phyloP scores from a whole-genome alignment of 1,140 invertebrate genomes.

The Danaus plexippus region DNA sequence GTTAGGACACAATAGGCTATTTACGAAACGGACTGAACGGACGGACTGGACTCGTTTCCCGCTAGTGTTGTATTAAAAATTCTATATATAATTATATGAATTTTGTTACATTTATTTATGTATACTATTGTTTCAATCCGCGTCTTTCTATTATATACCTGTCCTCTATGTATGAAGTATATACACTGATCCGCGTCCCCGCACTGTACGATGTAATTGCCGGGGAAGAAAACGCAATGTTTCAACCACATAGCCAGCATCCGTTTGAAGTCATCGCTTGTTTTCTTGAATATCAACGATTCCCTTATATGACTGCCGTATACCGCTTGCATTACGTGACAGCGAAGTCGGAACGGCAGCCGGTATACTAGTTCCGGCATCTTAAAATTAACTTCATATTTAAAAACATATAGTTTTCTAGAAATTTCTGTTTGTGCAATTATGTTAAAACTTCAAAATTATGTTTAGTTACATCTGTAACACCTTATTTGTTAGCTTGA shows the following conservation, averaged over 20 bases:
- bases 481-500: too few relatives aligned
- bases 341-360: conserved; percentile 50
- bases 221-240: conserved; percentile 65
- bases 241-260: conserved; percentile 60
- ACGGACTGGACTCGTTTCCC: too few relatives aligned
- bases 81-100: too few relatives aligned
- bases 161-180: conserved; percentile 67
- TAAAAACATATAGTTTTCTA: not conserved
- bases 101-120: too few relatives aligned
- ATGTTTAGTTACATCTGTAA: too few relatives aligned
- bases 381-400: conserved; percentile 23
- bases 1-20: too few relatives aligned
- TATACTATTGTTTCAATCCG: too few relatives aligned
- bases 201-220: conserved; percentile 65
- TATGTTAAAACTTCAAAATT: too few relatives aligned
- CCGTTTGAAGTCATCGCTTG: conserved; percentile 53
- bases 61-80: too few relatives aligned
- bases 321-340: conserved; percentile 59
- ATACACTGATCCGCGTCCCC: conserved; percentile 65
- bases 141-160: conserved; percentile 30
- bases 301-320: conserved; percentile 60
- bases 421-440: too few relatives aligned
- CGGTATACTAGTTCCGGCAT: conserved; percentile 48
- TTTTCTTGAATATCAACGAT: conserved; percentile 61
- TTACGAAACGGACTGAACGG: too few relatives aligned